phyloP scores from a whole-genome alignment of 2,888 invertebrate genomes.

The Eupelmus urozonus region DNA sequence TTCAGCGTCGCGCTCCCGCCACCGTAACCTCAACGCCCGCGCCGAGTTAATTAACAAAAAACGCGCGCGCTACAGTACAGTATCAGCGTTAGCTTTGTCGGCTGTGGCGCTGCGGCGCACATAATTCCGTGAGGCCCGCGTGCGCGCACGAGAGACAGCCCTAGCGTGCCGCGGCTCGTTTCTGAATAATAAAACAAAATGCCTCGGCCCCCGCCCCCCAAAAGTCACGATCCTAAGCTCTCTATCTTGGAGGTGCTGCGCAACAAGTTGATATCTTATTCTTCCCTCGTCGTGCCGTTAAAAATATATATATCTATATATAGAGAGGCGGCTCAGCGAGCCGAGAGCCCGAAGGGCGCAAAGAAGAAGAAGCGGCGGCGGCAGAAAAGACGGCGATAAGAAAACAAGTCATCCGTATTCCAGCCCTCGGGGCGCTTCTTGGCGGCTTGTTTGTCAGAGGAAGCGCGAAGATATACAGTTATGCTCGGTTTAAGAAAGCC shows the following conservation, averaged over 20 bases:
- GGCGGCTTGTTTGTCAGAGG: conserved; percentile 15
- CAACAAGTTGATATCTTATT: conserved; percentile 76
- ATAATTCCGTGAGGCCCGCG: background rate
- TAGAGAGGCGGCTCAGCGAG: conserved; percentile 1
- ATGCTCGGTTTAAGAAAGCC: background rate
- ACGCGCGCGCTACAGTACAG: background rate
- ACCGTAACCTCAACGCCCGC: conserved; percentile 24
- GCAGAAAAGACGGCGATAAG: conserved; percentile 62
- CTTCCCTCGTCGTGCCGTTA: conserved; percentile 26
- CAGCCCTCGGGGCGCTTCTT: conserved; percentile 28
- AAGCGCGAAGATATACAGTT: conserved; percentile 11
- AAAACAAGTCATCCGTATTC: conserved; percentile 60
- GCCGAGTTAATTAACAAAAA: conserved; percentile 49
- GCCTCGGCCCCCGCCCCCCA: background rate
- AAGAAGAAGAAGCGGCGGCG: conserved; percentile 32
- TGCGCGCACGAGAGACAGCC: background rate
- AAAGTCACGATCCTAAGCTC: conserved; percentile 30
- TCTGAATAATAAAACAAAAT: conserved; percentile 56
- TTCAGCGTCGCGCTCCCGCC: conserved; percentile 15
- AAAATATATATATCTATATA: conserved; percentile 7
- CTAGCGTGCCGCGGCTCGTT: conserved; percentile 46
- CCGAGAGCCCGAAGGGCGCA: conserved; percentile 10
- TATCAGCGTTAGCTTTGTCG: background rate
- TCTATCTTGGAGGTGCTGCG: conserved; percentile 55
- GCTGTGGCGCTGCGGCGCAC: background rate